Conservation (phyloP, 2,113 vertebrate genomes). For the Phrynosoma blainvillii region DNA sequence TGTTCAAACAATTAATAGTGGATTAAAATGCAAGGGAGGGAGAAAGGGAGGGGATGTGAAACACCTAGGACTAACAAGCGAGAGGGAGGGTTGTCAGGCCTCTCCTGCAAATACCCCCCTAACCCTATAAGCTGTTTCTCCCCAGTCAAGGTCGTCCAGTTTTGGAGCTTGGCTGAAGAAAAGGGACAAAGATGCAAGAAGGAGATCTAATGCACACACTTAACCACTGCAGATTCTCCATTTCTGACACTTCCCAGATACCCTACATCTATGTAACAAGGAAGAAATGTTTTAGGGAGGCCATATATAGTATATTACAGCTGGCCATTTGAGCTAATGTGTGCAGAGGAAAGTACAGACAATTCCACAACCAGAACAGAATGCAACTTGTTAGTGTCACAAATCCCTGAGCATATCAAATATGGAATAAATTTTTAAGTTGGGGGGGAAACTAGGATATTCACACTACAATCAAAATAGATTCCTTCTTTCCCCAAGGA, state of each 20-base stretch:
- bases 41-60: neutral
- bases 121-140: too few relatives aligned
- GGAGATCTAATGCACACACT: neutral
- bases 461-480: neutral
- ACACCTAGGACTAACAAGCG: neutral
- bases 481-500: neutral
- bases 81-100: neutral
- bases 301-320: neutral
- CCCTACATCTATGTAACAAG: neutral
- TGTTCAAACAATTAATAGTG: too few relatives aligned
- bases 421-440: neutral
- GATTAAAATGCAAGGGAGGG: neutral
- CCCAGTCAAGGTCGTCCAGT: neutral
- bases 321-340: neutral
- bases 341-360: neutral
- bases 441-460: neutral
- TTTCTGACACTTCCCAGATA: neutral
- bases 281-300: neutral
- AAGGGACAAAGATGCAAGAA: neutral
- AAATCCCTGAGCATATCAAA: neutral
- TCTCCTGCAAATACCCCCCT: neutral
- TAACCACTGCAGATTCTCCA: neutral
- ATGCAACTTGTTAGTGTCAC: too few relatives aligned
- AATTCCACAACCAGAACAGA: neutral
- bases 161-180: neutral